Evolutionary conservation across 2,113 vertebrate species (phyloP).

Genomic region (Podarcis muralis): DNA sequence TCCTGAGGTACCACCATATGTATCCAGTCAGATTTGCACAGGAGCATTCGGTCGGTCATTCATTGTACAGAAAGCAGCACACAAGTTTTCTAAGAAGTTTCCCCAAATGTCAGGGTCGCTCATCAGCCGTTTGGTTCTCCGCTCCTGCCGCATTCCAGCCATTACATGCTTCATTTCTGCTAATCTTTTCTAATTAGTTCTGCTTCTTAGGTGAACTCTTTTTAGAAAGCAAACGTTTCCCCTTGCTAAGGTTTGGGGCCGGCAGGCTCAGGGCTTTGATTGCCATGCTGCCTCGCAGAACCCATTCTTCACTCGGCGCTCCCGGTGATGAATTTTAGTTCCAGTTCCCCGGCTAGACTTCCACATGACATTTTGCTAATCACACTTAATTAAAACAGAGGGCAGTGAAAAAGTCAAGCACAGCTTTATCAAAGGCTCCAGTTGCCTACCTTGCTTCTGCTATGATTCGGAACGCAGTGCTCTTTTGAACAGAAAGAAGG

Average conservation of each 20-base stretch:
- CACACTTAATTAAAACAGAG: slow-evolving; percentile 1
- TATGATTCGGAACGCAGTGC: no score
- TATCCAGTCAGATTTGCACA: background rate
- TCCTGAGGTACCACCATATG: no score
- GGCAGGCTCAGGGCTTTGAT: slow-evolving; percentile 49
- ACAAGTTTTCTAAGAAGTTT: slow-evolving; percentile 39
- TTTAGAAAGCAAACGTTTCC: slow-evolving; percentile 42
- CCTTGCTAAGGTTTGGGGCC: slow-evolving; percentile 22
- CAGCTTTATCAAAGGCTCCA: background rate
- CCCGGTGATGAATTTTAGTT: background rate
- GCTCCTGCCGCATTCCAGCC: slow-evolving; percentile 52
- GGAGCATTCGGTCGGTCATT: slow-evolving; percentile 25
- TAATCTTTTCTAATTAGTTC: slow-evolving; percentile 71
- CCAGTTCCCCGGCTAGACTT: background rate
- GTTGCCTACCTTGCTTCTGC: background rate
- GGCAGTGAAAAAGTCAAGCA: background rate
- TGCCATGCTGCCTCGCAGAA: slow-evolving; percentile 40
- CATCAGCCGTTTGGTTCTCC: slow-evolving; percentile 36
- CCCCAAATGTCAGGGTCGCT: slow-evolving; percentile 12
- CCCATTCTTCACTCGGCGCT: slow-evolving; percentile 28
- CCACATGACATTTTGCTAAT: slow-evolving; percentile 25
- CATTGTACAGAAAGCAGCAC: slow-evolving; percentile 7
- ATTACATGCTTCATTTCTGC: slow-evolving; percentile 63
- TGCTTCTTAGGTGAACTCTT: slow-evolving; percentile 52
- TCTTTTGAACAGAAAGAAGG: background rate